phyloP scores from a whole-genome alignment of 2,888 invertebrate species.

The Cylloceria caligata region DNA sequence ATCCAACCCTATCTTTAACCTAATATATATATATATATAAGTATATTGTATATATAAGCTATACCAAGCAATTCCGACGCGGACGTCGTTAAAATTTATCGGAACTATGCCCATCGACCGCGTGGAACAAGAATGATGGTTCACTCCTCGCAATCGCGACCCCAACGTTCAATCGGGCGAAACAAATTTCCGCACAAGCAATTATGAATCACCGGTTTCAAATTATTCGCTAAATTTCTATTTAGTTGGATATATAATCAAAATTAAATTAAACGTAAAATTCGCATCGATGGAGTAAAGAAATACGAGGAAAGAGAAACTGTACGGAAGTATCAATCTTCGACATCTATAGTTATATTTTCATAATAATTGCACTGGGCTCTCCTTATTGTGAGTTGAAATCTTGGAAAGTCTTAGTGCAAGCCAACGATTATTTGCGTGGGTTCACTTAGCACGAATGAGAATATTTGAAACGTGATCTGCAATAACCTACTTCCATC shows the following conservation, averaged over 20 bases:
- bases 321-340: too few relatives aligned
- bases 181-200: slow-evolving; percentile 49
- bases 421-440: not conserved
- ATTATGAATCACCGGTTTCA: slow-evolving; percentile 29
- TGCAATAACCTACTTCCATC: not conserved
- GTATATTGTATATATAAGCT: slow-evolving; percentile 21
- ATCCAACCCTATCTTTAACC: slow-evolving; percentile 37
- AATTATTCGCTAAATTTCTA: not conserved
- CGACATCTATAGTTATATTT: not conserved
- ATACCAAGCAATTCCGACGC: slow-evolving; percentile 41
- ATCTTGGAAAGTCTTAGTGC: too few relatives aligned
- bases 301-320: too few relatives aligned
- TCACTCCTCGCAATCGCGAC: slow-evolving; percentile 21
- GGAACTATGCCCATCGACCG: slow-evolving; percentile 72
- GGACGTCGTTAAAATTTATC: slow-evolving; percentile 75
- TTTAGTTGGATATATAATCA: not conserved
- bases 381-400: too few relatives aligned
- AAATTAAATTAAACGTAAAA: not conserved
- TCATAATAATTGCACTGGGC: too few relatives aligned
- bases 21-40: slow-evolving; percentile 21
- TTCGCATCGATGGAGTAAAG: too few relatives aligned
- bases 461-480: not conserved
- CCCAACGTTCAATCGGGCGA: slow-evolving; percentile 16
- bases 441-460: not conserved
- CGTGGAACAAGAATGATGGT: slow-evolving; percentile 32